Percentiles rank a stretch among this genome's conserved stretches.
These are phyloP conservation scores for Heteractis magnifica DNA, from an alignment of 92 coral and sea anemone species.

Conservation along the genomic window DNA sequence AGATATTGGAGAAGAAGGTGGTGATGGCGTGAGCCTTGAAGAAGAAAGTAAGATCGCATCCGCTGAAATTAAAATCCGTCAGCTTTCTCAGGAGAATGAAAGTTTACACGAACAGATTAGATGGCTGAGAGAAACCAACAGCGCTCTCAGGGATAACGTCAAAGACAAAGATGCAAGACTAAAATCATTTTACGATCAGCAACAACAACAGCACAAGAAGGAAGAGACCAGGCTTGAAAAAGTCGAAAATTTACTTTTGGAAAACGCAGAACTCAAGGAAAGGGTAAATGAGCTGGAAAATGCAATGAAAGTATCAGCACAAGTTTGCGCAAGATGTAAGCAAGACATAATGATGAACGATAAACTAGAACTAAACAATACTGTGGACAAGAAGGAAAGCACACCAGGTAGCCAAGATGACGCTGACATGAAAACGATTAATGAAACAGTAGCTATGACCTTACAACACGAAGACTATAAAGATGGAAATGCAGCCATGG, in stretches of 20 bases:
- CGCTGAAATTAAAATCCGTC: background rate
- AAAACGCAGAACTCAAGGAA: background rate
- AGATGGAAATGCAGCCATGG: background rate
- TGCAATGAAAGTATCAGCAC: background rate
- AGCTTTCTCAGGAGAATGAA: background rate
- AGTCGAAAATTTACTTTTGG: constrained; percentile 12
- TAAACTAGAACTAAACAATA: background rate
- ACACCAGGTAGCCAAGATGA: background rate
- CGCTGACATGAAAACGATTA: background rate
- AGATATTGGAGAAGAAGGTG: background rate
- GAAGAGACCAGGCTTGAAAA: constrained; percentile 17
- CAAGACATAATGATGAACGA: background rate
- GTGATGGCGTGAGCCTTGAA: background rate
- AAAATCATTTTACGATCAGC: background rate
- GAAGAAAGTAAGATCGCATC: background rate
- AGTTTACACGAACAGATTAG: background rate
- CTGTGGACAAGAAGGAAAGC: background rate
- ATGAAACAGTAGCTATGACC: background rate
- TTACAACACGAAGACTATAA: background rate
- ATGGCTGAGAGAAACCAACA: background rate
- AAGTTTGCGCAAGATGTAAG: background rate
- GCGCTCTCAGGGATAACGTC: constrained; percentile 5
- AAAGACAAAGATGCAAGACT: background rate
- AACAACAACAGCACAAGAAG: background rate
- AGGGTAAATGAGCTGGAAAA: background rate